Conservation (phyloP, 2,113 vertebrate genomes). For the Falcunculus frontatus region DNA sequence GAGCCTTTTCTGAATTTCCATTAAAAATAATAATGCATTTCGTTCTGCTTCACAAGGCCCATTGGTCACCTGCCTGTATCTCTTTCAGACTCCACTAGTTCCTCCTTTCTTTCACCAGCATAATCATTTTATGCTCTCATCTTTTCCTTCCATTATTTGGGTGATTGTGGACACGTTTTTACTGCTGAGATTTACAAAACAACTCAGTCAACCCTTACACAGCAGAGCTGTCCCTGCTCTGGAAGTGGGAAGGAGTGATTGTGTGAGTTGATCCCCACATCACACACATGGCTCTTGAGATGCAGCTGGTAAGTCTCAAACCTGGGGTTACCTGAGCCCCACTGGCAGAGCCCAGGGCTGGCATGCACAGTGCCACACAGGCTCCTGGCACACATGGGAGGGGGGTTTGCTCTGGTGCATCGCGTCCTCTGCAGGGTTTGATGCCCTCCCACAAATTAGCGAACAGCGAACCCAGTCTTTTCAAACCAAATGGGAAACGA, state of each 20-base stretch:
- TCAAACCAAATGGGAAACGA: neutral
- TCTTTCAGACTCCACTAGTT: constrained; percentile 32
- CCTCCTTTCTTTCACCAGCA: constrained; percentile 13
- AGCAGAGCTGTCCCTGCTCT: neutral
- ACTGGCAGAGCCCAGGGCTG: neutral
- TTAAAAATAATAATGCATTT: constrained; percentile 66
- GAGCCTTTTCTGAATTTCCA: constrained; percentile 48
- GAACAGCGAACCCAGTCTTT: neutral
- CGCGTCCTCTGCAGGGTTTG: neutral
- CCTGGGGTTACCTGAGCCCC: neutral
- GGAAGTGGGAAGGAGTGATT: neutral
- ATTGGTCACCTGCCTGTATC: constrained; percentile 43
- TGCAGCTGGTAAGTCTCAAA: neutral
- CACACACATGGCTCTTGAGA: neutral
- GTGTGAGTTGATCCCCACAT: neutral
- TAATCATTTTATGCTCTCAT: constrained; percentile 29
- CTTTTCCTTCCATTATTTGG: constrained; percentile 22
- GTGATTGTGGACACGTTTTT: constrained; percentile 16
- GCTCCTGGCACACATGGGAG: neutral
- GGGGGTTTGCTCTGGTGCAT: neutral
- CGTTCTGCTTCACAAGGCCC: constrained; percentile 47
- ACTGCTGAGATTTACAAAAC: constrained; percentile 43
- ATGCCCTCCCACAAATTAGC: neutral
- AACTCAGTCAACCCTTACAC: neutral
- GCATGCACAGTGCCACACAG: too few relatives aligned